Evolutionary conservation across 2,113 vertebrate species (phyloP).

Genomic region (Gopherus flavomarginatus): DNA sequence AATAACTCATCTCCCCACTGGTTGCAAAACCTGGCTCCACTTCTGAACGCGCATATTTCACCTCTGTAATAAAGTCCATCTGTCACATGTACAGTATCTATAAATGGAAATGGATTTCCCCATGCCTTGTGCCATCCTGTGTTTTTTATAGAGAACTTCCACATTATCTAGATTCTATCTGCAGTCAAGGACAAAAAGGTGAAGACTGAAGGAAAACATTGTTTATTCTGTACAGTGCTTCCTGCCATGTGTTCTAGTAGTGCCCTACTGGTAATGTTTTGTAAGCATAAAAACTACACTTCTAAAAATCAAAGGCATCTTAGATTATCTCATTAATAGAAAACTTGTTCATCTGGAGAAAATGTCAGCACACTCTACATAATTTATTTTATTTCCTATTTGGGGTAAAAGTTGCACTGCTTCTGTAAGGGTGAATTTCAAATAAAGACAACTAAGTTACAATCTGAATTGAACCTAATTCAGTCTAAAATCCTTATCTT

Average conservation of each 20-base stretch:
- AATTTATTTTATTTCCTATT: neutral
- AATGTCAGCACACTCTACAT: neutral
- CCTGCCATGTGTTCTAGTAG: neutral
- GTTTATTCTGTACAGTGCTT: neutral
- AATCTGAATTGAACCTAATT: neutral
- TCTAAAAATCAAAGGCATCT: neutral
- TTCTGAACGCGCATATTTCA: neutral
- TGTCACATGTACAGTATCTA: neutral
- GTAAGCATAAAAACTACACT: neutral
- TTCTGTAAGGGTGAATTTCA: neutral
- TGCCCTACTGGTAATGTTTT: neutral
- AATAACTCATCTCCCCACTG: neutral
- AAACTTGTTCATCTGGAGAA: neutral
- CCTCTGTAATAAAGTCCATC: neutral
- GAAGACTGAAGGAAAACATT: neutral
- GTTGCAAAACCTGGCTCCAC: neutral
- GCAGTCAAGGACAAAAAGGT: neutral
- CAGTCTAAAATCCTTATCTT: neutral
- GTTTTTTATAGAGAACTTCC: neutral
- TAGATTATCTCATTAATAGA: neutral
- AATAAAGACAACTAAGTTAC: neutral
- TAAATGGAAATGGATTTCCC: neutral
- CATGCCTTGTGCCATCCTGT: neutral
- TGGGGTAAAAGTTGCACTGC: neutral
- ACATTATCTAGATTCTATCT: neutral